Evolutionary conservation across 2,888 invertebrate species (phyloP), one percentile per base, ranked within the genome.

Genomic region (Thymelicus sylvestris): DNA sequence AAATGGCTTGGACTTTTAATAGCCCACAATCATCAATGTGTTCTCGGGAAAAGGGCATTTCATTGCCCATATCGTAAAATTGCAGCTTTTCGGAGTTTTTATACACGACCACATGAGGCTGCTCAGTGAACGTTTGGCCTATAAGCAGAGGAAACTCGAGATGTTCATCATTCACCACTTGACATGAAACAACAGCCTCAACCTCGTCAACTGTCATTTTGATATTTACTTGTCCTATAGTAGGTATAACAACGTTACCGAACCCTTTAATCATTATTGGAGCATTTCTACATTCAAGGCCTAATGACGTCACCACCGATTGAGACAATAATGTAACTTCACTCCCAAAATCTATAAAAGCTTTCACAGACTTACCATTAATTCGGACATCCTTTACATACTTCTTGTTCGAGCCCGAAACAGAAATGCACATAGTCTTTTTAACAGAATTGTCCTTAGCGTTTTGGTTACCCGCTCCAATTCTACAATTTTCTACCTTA

Each of bases 101-200:
- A 48, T 66, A 74, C 6, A 75, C 73, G 15, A 73, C 15, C n/a
- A 76, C 63, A 39, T 76, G 74, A 1, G 76, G 66, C 31, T 74
- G 75, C 60, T 77, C 78, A 4, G 78, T 75, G 52, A 59, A 78
- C 0, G 74, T 66, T 44, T 76, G 76, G 0, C 76, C 76, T 48
- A 77, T 72, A 8, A 78, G 60, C 13, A 78, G 12, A 24, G 73
- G 59, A 38, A 65, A 72, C 0, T 76, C 76, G 38, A 78, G 67
- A 6, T 73, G 71, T 7, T 72, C 31, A 59, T 78, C 75, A 13
- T 63, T 52, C 0, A 77, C 76, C 12, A 78, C 74, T 8, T 62
- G 67, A 55, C 74, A 76, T 6, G 24, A 12, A 8, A 76, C 76
- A 7, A 38, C 47, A 10, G 76, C 76, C 3, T 39, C 10, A 5